Evolutionary conservation across 2,797 vertebrate genomes (phyloP).

Genomic region (Girardinus metallicus): DNA sequence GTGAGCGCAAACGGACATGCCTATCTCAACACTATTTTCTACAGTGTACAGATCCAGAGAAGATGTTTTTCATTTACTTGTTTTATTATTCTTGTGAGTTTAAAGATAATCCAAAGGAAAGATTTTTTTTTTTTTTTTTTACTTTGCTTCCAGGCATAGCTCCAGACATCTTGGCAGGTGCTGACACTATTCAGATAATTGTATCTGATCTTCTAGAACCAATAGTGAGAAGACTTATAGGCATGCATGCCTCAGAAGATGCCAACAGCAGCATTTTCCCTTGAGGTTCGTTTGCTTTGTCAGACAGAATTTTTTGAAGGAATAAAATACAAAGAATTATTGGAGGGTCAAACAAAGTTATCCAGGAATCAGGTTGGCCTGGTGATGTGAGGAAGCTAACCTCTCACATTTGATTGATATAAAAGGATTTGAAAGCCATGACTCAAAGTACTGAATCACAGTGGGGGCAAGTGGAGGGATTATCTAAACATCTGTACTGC

Average conservation of each 20-base stretch:
- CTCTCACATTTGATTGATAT: background rate
- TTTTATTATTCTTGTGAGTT: background rate
- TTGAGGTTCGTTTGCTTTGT: background rate
- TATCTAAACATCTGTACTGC: constrained; percentile 24
- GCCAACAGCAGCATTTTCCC: background rate
- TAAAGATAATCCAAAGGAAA: constrained; percentile 27
- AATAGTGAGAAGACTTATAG: background rate
- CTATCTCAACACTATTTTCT: background rate
- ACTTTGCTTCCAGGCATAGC: constrained; percentile 35
- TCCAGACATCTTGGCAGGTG: constrained; percentile 31
- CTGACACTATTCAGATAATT: background rate
- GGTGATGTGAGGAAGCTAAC: background rate
- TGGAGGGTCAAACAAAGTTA: background rate
- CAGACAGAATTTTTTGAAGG: background rate
- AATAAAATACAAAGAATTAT: background rate
- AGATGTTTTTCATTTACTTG: background rate
- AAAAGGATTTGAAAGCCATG: constrained; percentile 9
- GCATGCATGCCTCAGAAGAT: background rate
- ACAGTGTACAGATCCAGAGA: background rate
- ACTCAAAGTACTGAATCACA: constrained; percentile 21
- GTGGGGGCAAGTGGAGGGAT: constrained; percentile 18
- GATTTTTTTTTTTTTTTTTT: background rate
- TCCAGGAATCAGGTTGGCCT: background rate
- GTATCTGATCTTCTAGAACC: background rate
- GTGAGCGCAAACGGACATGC: background rate